phyloP scores from a whole-genome alignment of 2,888 invertebrate species.

The Erynnis tages region DNA sequence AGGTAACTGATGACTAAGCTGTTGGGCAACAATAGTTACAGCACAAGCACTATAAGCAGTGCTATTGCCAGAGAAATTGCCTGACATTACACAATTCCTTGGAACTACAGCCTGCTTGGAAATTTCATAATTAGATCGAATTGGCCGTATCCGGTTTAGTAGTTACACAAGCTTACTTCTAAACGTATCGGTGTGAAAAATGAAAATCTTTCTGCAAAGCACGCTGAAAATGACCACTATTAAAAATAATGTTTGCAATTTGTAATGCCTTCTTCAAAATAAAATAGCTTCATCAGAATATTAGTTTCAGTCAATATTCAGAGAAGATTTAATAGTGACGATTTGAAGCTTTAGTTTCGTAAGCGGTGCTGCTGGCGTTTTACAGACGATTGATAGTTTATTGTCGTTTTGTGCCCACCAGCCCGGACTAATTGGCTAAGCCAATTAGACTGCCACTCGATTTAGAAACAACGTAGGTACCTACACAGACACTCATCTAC shows the following conservation, averaged over 20 bases:
- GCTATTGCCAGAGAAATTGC: conserved; percentile 10
- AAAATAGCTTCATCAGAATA: too few relatives aligned
- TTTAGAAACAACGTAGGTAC: conserved; percentile 8
- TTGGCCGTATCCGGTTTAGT: not conserved
- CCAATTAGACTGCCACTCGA: conserved; percentile 15
- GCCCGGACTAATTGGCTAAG: conserved; percentile 17
- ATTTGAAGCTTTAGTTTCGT: not conserved
- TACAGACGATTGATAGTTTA: conserved; percentile 17
- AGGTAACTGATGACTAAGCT: conserved; percentile 25
- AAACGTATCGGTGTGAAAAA: too few relatives aligned
- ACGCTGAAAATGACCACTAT: too few relatives aligned
- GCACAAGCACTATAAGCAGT: not conserved
- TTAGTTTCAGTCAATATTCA: too few relatives aligned
- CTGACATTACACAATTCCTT: not conserved
- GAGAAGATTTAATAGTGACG: too few relatives aligned
- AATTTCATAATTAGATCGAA: conserved; percentile 7
- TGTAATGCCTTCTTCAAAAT: not conserved
- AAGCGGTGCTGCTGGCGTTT: conserved; percentile 7
- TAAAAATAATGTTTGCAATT: too few relatives aligned
- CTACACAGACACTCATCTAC: conserved; percentile 1
- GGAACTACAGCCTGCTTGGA: not conserved
- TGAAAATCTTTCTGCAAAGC: too few relatives aligned
- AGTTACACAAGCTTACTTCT: too few relatives aligned
- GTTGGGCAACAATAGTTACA: conserved; percentile 16
- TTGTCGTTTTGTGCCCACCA: conserved; percentile 14